These are phyloP conservation scores for Crocallis elinguaria DNA, from an alignment of 2,888 invertebrate species.

Conservation along the genomic window DNA sequence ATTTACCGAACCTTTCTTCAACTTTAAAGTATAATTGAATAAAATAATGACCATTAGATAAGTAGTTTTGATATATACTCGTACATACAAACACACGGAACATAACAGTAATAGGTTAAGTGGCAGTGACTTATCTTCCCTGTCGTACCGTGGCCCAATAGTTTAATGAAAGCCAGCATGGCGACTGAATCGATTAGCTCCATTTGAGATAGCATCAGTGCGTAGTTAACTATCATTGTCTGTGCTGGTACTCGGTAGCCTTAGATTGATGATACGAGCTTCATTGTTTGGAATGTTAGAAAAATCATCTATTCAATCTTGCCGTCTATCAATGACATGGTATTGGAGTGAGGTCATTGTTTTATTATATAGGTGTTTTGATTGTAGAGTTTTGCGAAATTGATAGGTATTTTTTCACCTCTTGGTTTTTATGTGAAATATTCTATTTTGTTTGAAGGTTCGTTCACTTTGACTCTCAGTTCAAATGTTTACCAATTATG, in stretches of 20 bases:
- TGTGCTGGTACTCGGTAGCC: conserved; percentile 64
- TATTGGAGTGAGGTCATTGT: conserved; percentile 32
- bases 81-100: conserved; percentile 37
- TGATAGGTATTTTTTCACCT: not conserved
- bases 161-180: conserved; percentile 71
- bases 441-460: not conserved
- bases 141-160: conserved; percentile 70
- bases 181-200: conserved; percentile 73
- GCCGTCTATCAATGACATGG: conserved; percentile 51
- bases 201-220: conserved; percentile 71
- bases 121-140: conserved; percentile 56
- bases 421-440: not conserved
- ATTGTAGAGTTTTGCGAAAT: not conserved
- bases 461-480: not conserved
- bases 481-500: no score
- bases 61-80: no score
- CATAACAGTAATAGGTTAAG: conserved; percentile 51
- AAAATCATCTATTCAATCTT: conserved; percentile 71
- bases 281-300: conserved; percentile 75
- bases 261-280: conserved; percentile 73
- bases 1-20: no score
- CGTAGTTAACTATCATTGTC: conserved; percentile 75
- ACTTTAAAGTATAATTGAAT: no score
- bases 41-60: no score
- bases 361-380: conserved; percentile 24